Base-by-base conservation (phyloP, 1,140 invertebrate species). In the Orchesella cincta region DNA sequence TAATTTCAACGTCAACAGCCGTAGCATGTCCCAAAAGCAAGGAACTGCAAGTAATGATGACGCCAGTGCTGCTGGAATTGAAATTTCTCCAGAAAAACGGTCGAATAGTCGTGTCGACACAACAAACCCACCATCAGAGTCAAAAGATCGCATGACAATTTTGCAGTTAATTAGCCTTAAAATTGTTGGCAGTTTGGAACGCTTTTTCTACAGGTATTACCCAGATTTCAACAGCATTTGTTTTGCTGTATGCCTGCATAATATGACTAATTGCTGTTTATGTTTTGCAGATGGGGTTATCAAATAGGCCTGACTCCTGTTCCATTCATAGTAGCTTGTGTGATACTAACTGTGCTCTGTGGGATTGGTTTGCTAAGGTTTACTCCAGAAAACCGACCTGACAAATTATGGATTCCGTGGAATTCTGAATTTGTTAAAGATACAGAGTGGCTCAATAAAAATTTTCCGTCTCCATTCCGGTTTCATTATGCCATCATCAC, bases 321-420 rank as follows among this genome's bases (percentile, higher is more conserved):
- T 84, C 83, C 82, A 34, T 88, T 87, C 74, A 89, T 91, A 14
- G 26, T 83, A 57, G 36, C 87, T 77, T 88, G 88, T 82, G 86
- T 89, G 82, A 75, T 84, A 1, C 83, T 90, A 74, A 87, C 90
- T 2, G 75, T 86, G 0, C 26, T 88, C 2, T 88, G 88, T 80
- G 84, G 85, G 76, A 81, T 88, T 76, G 90, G 90, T 39, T 84
- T 90, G 29, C 82, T 90, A 16, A 85, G 84, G 77, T 91, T 91
- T 85, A 86, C 87, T 77, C 86, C 89, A 82, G 88, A 89, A 80
- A 88, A 88, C 81, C 90, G 92, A 84, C 92, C 92, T 0, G 85
- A 92, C 76, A 91, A 91, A 83, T 84, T 93, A 75, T 93, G 92
- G 92, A 89, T 93, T 8, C 87, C 88, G 8, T 86, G 87, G 51